Base-by-base conservation (phyloP, 2,113 vertebrate species). In the Anolis sagrei region DNA sequence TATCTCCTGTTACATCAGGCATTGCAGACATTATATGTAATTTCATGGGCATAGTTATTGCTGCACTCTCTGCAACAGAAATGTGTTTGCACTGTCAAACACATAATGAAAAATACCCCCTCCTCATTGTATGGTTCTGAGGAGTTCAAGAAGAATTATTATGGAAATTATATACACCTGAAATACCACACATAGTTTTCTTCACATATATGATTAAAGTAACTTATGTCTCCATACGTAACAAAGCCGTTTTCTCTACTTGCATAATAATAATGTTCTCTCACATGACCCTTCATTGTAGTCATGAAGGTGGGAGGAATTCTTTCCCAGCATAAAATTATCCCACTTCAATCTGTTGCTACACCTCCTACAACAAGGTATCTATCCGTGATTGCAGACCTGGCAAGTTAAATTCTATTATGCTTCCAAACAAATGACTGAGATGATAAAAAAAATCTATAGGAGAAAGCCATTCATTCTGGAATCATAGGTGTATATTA, bases 101-200 rank as follows among this genome's bases (percentile, higher is more conserved):
- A 0, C 0, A 61, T 11, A 39, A 32, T 29, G 23, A 66, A 76
- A 85, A 77, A 48, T 10, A 29, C 3, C 25, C 6, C 5, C 5
- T 7, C 2, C 64, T 10, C 0, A 0, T 5, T 66, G 0, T 16
- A n/a, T 82, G 9, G 44, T 14, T 6, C 49, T 54, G 7, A 1
- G 7, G 79, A 6, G 4, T 79, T 89, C 27, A 3, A 14, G 84
- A 29, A 7, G 44, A 83, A 86, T 82, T 62, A 76, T 36, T 27
- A 64, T 4, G 27, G 72, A 76, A 83, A 83, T 1, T 0, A 23
- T 0, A 39, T 0, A 7, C 1, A 16, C 25, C 84, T 77, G 79
- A 49, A 76, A 36, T 0, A 16, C n/a, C 70, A 1, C 0, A 3
- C 23, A n/a, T 14, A 62, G 0, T 69, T 77, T 79, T 6, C 79